Conservation (phyloP, 2,888 invertebrate species). For the Caenorhabditis sp. region DNA sequence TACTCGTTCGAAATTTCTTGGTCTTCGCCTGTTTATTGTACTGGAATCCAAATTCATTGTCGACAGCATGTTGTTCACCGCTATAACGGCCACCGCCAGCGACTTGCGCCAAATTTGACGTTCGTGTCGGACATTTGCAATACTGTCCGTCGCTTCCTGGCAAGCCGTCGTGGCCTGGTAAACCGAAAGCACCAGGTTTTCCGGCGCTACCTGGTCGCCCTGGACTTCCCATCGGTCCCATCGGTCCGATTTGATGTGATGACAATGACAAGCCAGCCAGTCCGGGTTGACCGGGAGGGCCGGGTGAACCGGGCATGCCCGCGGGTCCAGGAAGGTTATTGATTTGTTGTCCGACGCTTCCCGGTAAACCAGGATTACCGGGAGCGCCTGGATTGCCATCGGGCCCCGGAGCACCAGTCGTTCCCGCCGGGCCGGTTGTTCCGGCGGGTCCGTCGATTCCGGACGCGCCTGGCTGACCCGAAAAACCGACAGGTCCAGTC, state of each 20-base stretch:
- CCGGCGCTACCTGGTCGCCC: conserved; percentile 8
- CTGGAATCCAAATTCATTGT: neutral
- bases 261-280: neutral
- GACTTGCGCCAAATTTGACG: conserved; percentile 21
- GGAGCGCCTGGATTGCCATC: neutral
- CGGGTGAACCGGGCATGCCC: conserved; percentile 7
- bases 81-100: conserved; percentile 4
- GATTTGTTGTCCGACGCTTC: neutral
- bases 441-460: conserved; percentile 13
- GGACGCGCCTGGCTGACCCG: conserved; percentile 3
- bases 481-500: neutral
- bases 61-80: neutral
- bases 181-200: neutral
- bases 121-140: conserved; percentile 28
- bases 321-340: conserved; percentile 13
- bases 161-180: conserved; percentile 7
- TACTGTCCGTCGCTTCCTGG: conserved; percentile 17
- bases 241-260: neutral
- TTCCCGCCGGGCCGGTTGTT: conserved; percentile 16
- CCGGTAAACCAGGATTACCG: no score
- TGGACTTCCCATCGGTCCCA: conserved; percentile 13
- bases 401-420: conserved; percentile 5
- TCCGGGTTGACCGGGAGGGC: conserved; percentile 8
- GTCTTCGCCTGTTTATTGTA: no score
- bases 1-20: neutral